These are phyloP conservation scores for Anarrhichthys ocellatus DNA, from an alignment of 2,113 vertebrate species.

Conservation along the genomic window DNA sequence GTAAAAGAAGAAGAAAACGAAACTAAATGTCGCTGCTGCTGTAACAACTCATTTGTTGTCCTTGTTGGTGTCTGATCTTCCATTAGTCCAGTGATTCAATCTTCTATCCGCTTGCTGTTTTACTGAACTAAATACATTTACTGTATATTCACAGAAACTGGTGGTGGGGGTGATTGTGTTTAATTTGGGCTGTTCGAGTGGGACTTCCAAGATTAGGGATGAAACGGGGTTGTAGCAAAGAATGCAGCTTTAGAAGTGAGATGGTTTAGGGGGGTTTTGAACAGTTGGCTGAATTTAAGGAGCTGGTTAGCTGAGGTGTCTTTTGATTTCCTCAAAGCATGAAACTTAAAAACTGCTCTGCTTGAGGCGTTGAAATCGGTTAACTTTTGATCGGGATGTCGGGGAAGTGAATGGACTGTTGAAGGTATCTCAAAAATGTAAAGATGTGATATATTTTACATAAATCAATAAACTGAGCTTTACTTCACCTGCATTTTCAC, in stretches of 20 bases:
- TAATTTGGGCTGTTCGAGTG: constrained; percentile 41
- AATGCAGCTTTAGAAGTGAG: constrained; percentile 38
- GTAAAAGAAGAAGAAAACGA: constrained; percentile 61
- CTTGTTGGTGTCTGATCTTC: constrained; percentile 73
- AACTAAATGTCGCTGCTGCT: constrained; percentile 77
- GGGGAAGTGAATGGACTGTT: constrained; percentile 68
- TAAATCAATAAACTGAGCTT: constrained; percentile 81
- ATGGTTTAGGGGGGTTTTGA: constrained; percentile 14
- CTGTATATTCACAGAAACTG: constrained; percentile 67
- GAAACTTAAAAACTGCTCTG: constrained; percentile 34
- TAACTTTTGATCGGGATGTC: constrained; percentile 40
- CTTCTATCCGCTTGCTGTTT: constrained; percentile 77
- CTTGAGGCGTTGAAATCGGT: constrained; percentile 48
- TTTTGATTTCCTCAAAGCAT: constrained; percentile 26
- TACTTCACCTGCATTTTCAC: constrained; percentile 57
- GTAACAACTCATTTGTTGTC: constrained; percentile 64
- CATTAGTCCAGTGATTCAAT: constrained; percentile 71
- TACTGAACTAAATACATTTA: constrained; percentile 64
- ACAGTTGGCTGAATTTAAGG: constrained; percentile 28
- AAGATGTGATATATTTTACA: constrained; percentile 84
- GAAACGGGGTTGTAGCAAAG: constrained; percentile 52
- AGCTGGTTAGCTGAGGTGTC: constrained; percentile 26
- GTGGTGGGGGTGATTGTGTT: constrained; percentile 28
- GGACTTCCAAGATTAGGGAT: constrained; percentile 2
- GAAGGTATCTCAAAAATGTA: constrained; percentile 70